Percentiles rank a stretch among this genome's conserved stretches.
Evolutionary conservation across 2,888 invertebrate species (phyloP).

Genomic region (Drosophila greeni): DNA sequence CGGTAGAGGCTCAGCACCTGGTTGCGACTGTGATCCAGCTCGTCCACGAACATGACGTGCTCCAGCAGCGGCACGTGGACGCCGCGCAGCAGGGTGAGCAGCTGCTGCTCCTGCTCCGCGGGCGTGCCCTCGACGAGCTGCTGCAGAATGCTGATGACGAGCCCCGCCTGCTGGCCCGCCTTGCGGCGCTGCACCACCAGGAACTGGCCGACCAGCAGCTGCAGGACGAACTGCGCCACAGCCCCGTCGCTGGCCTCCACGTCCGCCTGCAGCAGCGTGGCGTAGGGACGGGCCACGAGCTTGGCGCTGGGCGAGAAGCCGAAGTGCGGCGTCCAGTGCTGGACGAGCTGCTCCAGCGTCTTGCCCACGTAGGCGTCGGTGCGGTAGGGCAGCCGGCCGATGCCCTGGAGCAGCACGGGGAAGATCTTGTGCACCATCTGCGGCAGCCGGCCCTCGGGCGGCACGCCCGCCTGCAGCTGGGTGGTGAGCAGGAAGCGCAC

Average conservation of each 20-base stretch:
- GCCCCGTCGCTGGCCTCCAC: slow-evolving; percentile 44
- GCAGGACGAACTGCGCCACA: slow-evolving; percentile 72
- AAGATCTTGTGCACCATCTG: slow-evolving; percentile 80
- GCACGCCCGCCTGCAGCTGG: slow-evolving; percentile 79
- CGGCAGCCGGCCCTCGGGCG: slow-evolving; percentile 77
- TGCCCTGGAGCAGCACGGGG: slow-evolving; percentile 80
- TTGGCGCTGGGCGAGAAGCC: slow-evolving; percentile 71
- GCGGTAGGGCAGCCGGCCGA: slow-evolving; percentile 79
- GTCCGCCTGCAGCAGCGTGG: slow-evolving; percentile 70
- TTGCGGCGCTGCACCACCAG: slow-evolving; percentile 76
- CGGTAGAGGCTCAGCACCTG: slow-evolving; percentile 71
- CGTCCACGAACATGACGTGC: slow-evolving; percentile 78
- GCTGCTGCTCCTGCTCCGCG: slow-evolving; percentile 45
- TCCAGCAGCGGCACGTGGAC: slow-evolving; percentile 73
- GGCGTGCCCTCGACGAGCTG: slow-evolving; percentile 57
- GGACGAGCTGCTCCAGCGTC: slow-evolving; percentile 79
- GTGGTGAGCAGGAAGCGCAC: slow-evolving; percentile 80
- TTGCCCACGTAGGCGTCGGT: slow-evolving; percentile 80
- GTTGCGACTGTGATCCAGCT: slow-evolving; percentile 74
- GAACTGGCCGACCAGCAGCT: slow-evolving; percentile 73
- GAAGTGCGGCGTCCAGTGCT: slow-evolving; percentile 79
- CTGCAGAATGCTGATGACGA: slow-evolving; percentile 75
- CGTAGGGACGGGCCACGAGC: slow-evolving; percentile 75
- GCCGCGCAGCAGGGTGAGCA: slow-evolving; percentile 70
- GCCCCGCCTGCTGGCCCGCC: slow-evolving; percentile 72